Conservation (phyloP, 2,888 invertebrate genomes). For the Zele albiditarsus region DNA sequence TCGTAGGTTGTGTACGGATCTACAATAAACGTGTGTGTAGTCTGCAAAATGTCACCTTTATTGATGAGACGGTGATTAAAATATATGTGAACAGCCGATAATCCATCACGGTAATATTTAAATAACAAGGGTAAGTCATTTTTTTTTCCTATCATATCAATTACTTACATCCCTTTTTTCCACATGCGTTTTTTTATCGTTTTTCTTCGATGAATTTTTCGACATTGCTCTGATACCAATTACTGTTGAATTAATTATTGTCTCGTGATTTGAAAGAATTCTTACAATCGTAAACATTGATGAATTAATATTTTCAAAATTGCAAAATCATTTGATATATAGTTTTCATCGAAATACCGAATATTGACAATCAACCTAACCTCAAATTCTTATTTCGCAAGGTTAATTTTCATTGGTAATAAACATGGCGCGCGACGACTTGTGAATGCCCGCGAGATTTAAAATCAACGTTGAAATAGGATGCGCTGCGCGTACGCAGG, state of each 20-base stretch:
- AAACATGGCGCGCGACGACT: background rate
- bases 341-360: background rate
- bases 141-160: conserved; percentile 7
- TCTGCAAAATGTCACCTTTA: conserved; percentile 62
- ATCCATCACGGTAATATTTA: conserved; percentile 43
- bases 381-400: background rate
- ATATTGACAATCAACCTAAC: background rate
- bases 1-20: conserved; percentile 24
- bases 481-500: background rate
- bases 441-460: background rate
- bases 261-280: conserved; percentile 23
- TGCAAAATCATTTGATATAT: background rate
- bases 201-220: conserved; percentile 59
- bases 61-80: conserved; percentile 62
- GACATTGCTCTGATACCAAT: conserved; percentile 59
- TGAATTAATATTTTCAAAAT: background rate
- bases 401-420: background rate
- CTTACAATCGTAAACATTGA: conserved; percentile 43
- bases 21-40: conserved; percentile 44
- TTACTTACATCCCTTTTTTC: conserved; percentile 58
- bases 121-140: conserved; percentile 53
- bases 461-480: background rate
- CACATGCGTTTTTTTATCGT: conserved; percentile 45
- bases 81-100: conserved; percentile 42
- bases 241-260: conserved; percentile 33